Evolutionary conservation across 2,888 invertebrate species (phyloP), one percentile per base, ranked within the genome.

Genomic region (Cerceris rybyensis): DNA sequence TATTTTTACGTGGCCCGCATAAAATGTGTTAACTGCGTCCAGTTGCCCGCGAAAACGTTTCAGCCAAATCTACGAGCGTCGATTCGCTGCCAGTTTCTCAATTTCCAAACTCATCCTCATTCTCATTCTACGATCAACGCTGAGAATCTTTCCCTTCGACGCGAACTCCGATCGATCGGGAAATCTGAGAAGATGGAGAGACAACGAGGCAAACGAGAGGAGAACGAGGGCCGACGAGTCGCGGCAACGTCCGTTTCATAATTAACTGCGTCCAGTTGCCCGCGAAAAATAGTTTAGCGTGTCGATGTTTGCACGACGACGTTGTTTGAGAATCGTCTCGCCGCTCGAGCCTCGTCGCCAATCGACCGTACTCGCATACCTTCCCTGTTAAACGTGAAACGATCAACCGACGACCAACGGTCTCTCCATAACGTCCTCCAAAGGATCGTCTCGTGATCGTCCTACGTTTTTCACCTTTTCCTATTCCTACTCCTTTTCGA

Each of bases 251-350:
- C 61, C 52, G 69, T 67, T 81, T 68, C 50, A 75, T 81, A 82
- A 86, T 86, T 81, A 79, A 75, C 63, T 55, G 9, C 11, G 58
- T 54, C 58, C 70, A 72, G 70, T 69, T 70, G 66, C 28, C 63
- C 14, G 46, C 58, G 58, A n/a, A 64, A 82, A 78, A 78, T 72
- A 70, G 76, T 83, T 75, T 70, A 71, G 50, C 67, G 52, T 46
- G n/a, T 6, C 41, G 42, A 8, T 78, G 79, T 77, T 79, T 80
- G 78, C 75, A 39, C 78, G 49, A 59, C 70, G 79, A 80, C 81
- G 79, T 85, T 88, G 83, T 87, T 87, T 84, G 86, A 85, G 73
- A 68, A 80, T 11, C 73, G 85, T 86, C 85, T 88, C 82, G 84
- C 73, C 67, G 63, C 67, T 58, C 64, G 60, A 61, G 59, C 28